A percentile compares a stretch with the other conserved stretches of the same genome.
Evolutionary conservation across 1,140 invertebrate genomes (phyloP).

Genomic region (Pinna nobilis): DNA sequence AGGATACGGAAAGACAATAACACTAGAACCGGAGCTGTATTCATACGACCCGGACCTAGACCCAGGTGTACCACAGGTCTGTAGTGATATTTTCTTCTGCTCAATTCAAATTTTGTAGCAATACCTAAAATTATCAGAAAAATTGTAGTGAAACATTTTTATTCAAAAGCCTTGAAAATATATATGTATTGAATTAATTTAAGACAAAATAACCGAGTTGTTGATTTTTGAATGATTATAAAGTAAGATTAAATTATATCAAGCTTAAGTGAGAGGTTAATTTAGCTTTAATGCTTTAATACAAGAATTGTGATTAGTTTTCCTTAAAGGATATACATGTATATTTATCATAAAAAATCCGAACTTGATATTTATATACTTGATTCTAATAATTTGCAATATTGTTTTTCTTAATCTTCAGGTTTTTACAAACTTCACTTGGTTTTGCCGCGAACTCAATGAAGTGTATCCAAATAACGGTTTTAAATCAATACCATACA

Average conservation of each 20-base stretch:
- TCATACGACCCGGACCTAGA: slow-evolving; percentile 71
- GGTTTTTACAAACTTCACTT: slow-evolving; percentile 37
- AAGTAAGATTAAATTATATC: no score
- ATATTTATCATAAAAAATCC: background rate
- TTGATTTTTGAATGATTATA: no score
- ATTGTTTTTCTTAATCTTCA: slow-evolving; percentile 12
- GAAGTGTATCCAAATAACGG: slow-evolving; percentile 19
- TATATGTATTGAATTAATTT: no score
- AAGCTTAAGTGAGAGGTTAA: no score
- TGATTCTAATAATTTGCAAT: background rate
- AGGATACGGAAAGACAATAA: slow-evolving; percentile 52
- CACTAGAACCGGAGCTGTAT: slow-evolving; percentile 56
- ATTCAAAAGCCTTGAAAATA: no score
- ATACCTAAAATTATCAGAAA: no score
- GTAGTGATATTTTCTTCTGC: background rate
- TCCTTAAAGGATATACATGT: no score
- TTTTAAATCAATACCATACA: slow-evolving; percentile 9
- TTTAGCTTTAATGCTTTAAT: no score
- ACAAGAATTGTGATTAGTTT: no score
- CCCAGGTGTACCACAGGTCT: slow-evolving; percentile 33
- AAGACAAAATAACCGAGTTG: no score
- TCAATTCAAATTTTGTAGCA: background rate
- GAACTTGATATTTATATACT: background rate
- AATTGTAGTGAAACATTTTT: no score
- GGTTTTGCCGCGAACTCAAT: slow-evolving; percentile 29